These are phyloP conservation scores for Laothoe populi DNA, from an alignment of 2,888 invertebrate genomes.

Conservation along the genomic window DNA sequence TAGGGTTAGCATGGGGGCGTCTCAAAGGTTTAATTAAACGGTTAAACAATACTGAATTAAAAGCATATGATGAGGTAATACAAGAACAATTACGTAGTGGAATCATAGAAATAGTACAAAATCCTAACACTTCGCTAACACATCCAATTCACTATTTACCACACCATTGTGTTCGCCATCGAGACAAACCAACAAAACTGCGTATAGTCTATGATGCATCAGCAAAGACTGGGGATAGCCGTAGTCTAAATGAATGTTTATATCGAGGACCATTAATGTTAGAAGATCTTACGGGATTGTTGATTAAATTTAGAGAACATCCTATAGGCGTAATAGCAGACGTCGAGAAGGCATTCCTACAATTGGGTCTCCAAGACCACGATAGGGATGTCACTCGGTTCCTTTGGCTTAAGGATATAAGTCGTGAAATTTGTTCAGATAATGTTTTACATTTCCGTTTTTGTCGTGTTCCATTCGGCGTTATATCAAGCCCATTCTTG, in stretches of 20 bases:
- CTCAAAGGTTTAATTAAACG: neutral
- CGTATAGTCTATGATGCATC: neutral
- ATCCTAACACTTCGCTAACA: neutral
- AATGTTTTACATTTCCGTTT: neutral
- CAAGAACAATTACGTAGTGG: no score
- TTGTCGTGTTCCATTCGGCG: neutral
- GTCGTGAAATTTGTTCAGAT: neutral
- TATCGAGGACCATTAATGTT: neutral
- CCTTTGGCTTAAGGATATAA: neutral
- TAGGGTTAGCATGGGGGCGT: neutral
- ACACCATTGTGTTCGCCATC: neutral
- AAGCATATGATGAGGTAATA: no score
- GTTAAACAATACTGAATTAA: neutral
- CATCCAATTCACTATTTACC: neutral
- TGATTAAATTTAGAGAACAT: neutral
- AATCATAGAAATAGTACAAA: neutral
- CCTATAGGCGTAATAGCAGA: neutral
- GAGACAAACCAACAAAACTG: neutral
- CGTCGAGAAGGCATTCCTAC: no score
- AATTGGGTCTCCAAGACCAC: neutral
- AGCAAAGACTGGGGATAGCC: neutral
- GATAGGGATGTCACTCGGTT: neutral
- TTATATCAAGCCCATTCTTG: neutral
- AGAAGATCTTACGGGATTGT: neutral
- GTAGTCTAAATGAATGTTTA: neutral